Conservation (phyloP, 2,888 invertebrate genomes). For the Scelioninae gen. 2 region DNA sequence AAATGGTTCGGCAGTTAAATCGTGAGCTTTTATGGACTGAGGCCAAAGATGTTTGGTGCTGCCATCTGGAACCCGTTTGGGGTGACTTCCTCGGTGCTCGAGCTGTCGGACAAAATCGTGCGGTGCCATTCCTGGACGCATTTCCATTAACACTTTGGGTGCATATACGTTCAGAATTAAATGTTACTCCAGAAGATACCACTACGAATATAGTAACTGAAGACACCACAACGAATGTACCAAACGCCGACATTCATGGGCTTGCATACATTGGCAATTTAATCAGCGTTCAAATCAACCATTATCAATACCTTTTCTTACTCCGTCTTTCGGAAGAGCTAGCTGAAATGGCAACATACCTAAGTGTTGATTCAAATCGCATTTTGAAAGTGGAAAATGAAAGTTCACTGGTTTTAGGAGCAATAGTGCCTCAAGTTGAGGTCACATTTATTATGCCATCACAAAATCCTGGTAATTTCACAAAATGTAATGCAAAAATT, state of each 20-base stretch:
- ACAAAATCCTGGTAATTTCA: slow-evolving; percentile 78
- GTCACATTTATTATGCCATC: slow-evolving; percentile 92
- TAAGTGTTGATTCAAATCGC: slow-evolving; percentile 85
- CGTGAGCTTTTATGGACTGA: slow-evolving; percentile 85
- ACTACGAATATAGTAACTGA: no score
- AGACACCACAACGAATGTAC: no score
- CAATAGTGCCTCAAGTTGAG: slow-evolving; percentile 90
- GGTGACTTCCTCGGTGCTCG: slow-evolving; percentile 92
- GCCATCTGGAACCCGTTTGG: slow-evolving; percentile 93
- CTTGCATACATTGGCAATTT: slow-evolving; percentile 89
- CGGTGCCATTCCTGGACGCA: slow-evolving; percentile 89
- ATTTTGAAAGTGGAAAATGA: slow-evolving; percentile 79
- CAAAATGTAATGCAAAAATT: background rate
- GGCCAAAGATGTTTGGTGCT: slow-evolving; percentile 92
- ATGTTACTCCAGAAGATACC: slow-evolving; percentile 14
- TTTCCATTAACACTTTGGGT: slow-evolving; percentile 93
- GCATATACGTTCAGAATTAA: slow-evolving; percentile 73
- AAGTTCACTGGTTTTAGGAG: slow-evolving; percentile 82
- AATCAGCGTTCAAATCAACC: slow-evolving; percentile 93
- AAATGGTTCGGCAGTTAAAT: slow-evolving; percentile 76
- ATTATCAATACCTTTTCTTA: slow-evolving; percentile 94
- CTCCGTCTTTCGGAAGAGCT: slow-evolving; percentile 88
- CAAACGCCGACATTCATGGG: slow-evolving; percentile 84
- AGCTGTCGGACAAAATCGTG: slow-evolving; percentile 83
- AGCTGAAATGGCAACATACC: slow-evolving; percentile 86